Base-by-base conservation (phyloP, 2,888 invertebrate species). In the Chrysopilus asiliformis region DNA sequence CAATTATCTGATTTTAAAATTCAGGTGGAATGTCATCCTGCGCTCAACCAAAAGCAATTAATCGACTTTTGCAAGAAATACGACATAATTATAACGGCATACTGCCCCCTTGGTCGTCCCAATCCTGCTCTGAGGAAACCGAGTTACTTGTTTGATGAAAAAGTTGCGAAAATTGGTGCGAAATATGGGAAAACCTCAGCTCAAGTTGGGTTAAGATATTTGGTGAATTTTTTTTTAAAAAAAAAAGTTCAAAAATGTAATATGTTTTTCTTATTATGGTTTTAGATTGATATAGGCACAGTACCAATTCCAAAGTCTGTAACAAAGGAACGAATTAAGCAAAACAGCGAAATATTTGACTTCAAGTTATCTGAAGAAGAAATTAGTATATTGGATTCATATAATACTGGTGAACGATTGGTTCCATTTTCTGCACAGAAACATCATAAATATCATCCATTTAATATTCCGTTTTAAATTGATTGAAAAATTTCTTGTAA, bases 81-180 rank as follows among this genome's bases (percentile, higher is more conserved):
- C 1, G 69, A 68, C 32, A 73, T 87, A 20, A 60, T 65, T 1
- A 66, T 86, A 8, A 81, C 79, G 2, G 85, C 81, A 0, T 89
- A 85, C 58, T 79, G 81, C 35, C 84, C 84, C 0, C 68, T 87
- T 6, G 85, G 81, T 8, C 74, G 79, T 1, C 80, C 81, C 0
- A 76, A 80, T 52, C 65, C 79, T 24, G 77, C 78, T 7, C 78
- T 75, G 71, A 74, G 72, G 4, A 72, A 74, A 52, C 75, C 78
- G 0, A 72, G 62, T 0, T 79, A 76, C 36, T 47, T 60, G 18
- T 58, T 56, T 24, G 56, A 60, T 45, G 43, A 34, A 3, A 51
- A 66, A 45, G 62, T 86, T 2, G 62, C 70, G 42, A 56, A 57
- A 15, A 67, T 86, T 33, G 81, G 74, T 0, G 65, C 69, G 2